phyloP scores from a whole-genome alignment of 2,797 vertebrate genomes.

The Gymnoscopelus microlampas region DNA sequence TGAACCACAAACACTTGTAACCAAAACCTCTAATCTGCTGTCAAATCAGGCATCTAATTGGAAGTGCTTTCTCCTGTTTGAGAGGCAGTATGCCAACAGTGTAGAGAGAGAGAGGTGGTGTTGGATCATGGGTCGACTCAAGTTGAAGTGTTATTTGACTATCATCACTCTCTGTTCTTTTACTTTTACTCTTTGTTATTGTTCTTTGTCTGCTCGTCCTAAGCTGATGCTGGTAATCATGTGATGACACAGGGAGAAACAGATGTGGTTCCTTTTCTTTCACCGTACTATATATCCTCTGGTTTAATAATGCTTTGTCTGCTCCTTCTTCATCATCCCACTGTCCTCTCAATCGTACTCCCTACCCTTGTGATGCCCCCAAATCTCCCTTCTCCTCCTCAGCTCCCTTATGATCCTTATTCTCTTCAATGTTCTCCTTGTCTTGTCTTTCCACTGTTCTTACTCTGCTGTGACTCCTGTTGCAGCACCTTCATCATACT shows the following conservation, averaged over 20 bases:
- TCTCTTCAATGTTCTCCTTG: not conserved
- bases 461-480: too few relatives aligned
- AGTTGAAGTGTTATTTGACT: not conserved
- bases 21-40: not conserved
- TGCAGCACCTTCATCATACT: too few relatives aligned
- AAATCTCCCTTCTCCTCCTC: not conserved
- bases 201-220: conserved; percentile 6
- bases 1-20: conserved; percentile 4
- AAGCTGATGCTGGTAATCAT: conserved; percentile 8
- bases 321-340: not conserved
- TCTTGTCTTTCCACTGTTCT: not conserved
- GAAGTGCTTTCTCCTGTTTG: not conserved
- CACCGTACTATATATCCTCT: conserved; percentile 5
- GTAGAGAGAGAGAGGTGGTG: not conserved
- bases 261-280: not conserved
- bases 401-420: not conserved
- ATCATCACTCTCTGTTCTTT: not conserved
- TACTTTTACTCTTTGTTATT: not conserved
- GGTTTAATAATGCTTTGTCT: conserved; percentile 26
- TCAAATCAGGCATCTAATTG: not conserved
- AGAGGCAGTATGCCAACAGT: not conserved
- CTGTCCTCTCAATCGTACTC: not conserved
- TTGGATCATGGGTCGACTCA: not conserved
- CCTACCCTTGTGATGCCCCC: not conserved
- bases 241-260: not conserved